These are phyloP conservation scores for Cervus canadensis DNA, from an alignment of 2,113 vertebrate species.

Conservation along the genomic window DNA sequence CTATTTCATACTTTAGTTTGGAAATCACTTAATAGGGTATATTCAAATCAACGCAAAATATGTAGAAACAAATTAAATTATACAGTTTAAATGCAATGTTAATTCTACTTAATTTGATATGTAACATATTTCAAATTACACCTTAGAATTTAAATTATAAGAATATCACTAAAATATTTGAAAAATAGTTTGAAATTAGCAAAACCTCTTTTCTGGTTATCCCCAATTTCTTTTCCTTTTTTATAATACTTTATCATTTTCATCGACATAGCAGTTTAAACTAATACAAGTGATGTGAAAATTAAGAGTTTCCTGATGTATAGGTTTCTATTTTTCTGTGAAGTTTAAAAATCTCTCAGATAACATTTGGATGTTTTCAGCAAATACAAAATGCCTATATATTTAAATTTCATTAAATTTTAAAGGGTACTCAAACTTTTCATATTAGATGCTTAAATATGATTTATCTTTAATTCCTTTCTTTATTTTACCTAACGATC, in stretches of 20 bases:
- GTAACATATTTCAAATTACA: background rate
- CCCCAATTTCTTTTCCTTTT: background rate
- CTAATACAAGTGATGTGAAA: background rate
- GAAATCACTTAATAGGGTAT: background rate
- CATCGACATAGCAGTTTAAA: background rate
- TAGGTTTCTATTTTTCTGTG: background rate
- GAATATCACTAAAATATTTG: background rate
- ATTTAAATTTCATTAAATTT: constrained; percentile 5
- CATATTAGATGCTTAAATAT: background rate
- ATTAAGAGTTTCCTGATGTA: background rate
- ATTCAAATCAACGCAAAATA: background rate
- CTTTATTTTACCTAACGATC: background rate
- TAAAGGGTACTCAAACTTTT: background rate
- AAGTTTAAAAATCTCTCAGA: background rate
- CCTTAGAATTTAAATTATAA: background rate
- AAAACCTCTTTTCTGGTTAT: background rate
- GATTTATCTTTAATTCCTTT: background rate
- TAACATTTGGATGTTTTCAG: constrained; percentile 12
- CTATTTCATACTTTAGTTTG: background rate
- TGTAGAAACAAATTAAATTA: background rate
- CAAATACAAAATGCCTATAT: constrained; percentile 2
- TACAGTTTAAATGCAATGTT: background rate
- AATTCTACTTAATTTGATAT: background rate
- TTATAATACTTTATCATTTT: background rate
- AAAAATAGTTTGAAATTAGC: background rate